Evolutionary conservation across 1,140 invertebrate genomes (phyloP), one percentile per base, ranked within the genome.

Genomic region (Leptinotarsa undecemlineata): DNA sequence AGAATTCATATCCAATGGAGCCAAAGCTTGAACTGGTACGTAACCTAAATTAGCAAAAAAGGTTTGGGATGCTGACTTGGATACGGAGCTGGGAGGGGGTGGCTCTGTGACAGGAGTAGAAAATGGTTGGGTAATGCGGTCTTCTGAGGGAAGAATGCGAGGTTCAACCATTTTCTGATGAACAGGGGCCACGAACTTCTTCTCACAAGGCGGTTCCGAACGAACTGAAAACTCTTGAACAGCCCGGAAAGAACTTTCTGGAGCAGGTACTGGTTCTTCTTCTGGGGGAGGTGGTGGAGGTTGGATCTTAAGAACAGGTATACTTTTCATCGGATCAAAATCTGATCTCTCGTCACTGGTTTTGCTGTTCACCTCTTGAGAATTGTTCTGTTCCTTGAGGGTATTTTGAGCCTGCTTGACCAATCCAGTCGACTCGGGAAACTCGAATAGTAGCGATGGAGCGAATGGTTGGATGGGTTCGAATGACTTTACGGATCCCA

Each of bases 381-480:
- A 8, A 4, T 19, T 4, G 3, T 26, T 51, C 8, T 70, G 68
- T 8, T 42, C 33, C 15, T 70, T 26, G 48, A 62, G 20, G 19
- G 26, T 62, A 66, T 63, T 62, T 71, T 79, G 63, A 26, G 79
- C 63, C 73, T 84, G 77, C 74, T 81, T 80, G 3, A 79, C 78
- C 33, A 82, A 48, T 61, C 82, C 80, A 57, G n/a, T 17, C 6
- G 51, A 57, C 0, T 15, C 51, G 15, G 51, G 51, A 19, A 15
- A 57, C 23, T 84, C 82, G 67, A 83, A 80, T 26, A 76, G 76
- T 73, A 81, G 78, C 26, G 77, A 51, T 3, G 77, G 75, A 69
- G 81, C 80, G 61, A 83, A 81, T 20, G 81, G 81, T 74, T 81
- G 74, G 8, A 80, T 64, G 4, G 76, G 76, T 74, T 81, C 78